Evolutionary conservation across 2,113 vertebrate species (phyloP), one percentile per base, ranked within the genome.

Genomic region (Ranitomeya imitator): DNA sequence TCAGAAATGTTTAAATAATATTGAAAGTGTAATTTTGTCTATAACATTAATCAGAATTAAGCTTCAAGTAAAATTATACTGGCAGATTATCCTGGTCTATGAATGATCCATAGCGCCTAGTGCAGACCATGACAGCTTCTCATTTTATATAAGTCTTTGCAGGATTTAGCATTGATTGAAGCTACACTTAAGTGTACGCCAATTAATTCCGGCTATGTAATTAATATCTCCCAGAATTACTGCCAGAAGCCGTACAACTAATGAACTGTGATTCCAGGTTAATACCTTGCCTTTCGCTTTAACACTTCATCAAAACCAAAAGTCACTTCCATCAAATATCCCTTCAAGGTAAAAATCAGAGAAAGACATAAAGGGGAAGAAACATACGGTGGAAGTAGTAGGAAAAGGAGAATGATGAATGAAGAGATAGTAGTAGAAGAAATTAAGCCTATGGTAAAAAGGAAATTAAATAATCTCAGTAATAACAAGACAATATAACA

Each of bases 141-240:
- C 82, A 85, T 79, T 85, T 79, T 59, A 21, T 69, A 85, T 23
- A 88, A 84, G 71, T 88, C 61, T 85, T 79, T 84, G 60, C 60
- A 45, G 87, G 87, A 89, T 79, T 89, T 89, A 89, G 81, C 87
- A 85, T 79, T 89, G 87, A 89, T 79, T 89, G 82, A 89, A 84
- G 82, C 87, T 51, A 59, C 59, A 83, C 37, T 73, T 77, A 54
- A 77, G 80, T 89, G 51, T 85, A 59, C 18, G 87, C 90, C 95
- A 96, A 97, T 97, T 97, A 97, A 97, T 96, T 97, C 94, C 92
- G 92, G 85, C 91, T 90, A 93, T 95, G 95, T 97, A 97, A 99
- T 98, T 97, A 97, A 97, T 96, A 95, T 92, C 92, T 90, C 90
- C 90, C 93, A 93, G 92, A 91, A 92, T 94, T 93, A 94, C 93